A percentile compares a stretch with the other conserved stretches of the same genome.
These are phyloP conservation scores for Trichacis sp. DNA, from an alignment of 2,888 invertebrate species.

Conservation along the genomic window DNA sequence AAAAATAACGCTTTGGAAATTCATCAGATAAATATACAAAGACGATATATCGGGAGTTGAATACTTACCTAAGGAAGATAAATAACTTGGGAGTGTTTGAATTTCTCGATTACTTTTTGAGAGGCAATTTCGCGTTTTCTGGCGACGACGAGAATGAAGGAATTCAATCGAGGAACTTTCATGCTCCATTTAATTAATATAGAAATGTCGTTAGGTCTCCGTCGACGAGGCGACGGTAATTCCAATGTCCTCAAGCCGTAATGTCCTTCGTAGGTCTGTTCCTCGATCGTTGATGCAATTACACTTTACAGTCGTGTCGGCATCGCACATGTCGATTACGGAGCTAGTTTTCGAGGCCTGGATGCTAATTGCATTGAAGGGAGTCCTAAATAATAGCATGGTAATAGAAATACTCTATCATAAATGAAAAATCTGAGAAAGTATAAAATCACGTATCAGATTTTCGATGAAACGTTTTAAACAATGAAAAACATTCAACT, in stretches of 20 bases:
- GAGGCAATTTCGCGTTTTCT: slow-evolving; percentile 22
- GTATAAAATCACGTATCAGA: too few relatives aligned
- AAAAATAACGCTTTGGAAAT: background rate
- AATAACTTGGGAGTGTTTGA: background rate
- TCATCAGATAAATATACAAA: background rate
- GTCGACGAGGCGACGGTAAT: slow-evolving; percentile 35
- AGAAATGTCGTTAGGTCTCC: slow-evolving; percentile 37
- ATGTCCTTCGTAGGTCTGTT: slow-evolving; percentile 27
- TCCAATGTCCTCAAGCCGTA: slow-evolving; percentile 43
- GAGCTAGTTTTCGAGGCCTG: slow-evolving; percentile 14
- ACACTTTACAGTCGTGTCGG: slow-evolving; percentile 24
- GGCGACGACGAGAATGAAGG: slow-evolving; percentile 24
- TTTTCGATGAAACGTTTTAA: too few relatives aligned
- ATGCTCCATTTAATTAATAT: slow-evolving; percentile 38
- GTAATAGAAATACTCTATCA: too few relatives aligned
- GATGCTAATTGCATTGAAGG: background rate
- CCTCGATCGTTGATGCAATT: slow-evolving; percentile 34
- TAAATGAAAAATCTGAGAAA: too few relatives aligned
- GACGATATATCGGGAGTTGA: background rate
- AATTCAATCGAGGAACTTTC: slow-evolving; percentile 36
- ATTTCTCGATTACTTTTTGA: slow-evolving; percentile 5
- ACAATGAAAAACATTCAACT: too few relatives aligned
- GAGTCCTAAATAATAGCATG: too few relatives aligned
- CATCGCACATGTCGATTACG: slow-evolving; percentile 30
- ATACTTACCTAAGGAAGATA: background rate